Percentiles rank a stretch among this genome's conserved stretches.
These are phyloP conservation scores for Adela reaumurella DNA, from an alignment of 2,888 invertebrate genomes.

Conservation along the genomic window DNA sequence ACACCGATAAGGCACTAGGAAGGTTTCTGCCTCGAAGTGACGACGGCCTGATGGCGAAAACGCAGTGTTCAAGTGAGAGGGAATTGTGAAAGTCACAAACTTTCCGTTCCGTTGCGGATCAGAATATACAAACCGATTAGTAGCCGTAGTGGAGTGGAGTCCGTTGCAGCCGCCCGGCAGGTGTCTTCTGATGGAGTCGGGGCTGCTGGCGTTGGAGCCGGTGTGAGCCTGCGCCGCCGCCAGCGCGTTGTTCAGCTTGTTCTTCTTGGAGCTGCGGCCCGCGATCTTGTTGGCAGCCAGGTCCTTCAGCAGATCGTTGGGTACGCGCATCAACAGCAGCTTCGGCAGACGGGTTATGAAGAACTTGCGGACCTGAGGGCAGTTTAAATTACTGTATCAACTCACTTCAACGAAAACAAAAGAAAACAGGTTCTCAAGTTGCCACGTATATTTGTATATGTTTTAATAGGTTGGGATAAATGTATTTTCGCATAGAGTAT, in stretches of 20 bases:
- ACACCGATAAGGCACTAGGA: too few species aligned
- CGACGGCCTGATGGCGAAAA: too few species aligned
- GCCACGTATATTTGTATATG: too few species aligned
- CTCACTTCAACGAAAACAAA: too few species aligned
- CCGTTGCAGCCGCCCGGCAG: conserved; percentile 77
- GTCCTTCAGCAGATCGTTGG: conserved; percentile 79
- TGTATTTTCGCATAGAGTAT: too few species aligned
- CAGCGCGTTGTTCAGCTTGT: conserved; percentile 69
- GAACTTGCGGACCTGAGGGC: conserved; percentile 53
- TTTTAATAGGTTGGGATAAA: too few species aligned
- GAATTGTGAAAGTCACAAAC: too few species aligned
- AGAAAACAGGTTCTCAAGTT: too few species aligned
- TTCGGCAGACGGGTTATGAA: conserved; percentile 86
- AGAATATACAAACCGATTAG: conserved; percentile 64
- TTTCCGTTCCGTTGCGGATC: too few species aligned
- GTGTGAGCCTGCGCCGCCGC: conserved; percentile 66
- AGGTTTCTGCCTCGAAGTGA: too few species aligned
- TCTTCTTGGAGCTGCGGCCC: conserved; percentile 61
- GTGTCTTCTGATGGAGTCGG: conserved; percentile 68
- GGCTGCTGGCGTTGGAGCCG: conserved; percentile 72
- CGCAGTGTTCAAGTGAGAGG: too few species aligned
- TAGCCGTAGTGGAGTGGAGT: conserved; percentile 70
- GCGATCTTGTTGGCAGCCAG: conserved; percentile 77
- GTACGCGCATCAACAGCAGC: conserved; percentile 82
- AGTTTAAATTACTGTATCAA: too few species aligned